Evolutionary conservation across 1,140 invertebrate species (phyloP).

Genomic region (Galendromus occidentalis): DNA sequence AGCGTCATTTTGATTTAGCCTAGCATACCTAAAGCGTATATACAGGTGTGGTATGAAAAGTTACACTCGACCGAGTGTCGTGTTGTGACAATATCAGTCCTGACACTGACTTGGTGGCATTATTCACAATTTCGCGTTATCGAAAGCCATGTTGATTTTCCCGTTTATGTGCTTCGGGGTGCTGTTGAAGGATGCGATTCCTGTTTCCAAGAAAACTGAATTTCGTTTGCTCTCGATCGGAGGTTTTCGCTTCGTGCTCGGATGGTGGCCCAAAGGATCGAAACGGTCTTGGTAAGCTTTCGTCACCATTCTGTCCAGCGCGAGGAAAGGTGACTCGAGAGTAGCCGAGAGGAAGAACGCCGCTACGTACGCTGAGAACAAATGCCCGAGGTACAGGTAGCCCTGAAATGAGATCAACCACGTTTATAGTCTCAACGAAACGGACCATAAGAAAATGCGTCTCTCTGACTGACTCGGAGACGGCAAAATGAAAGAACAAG

Average conservation of each 20-base stretch:
- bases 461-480: too few relatives aligned
- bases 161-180: not conserved
- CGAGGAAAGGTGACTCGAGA: not conserved
- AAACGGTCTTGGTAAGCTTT: not conserved
- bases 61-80: too few relatives aligned
- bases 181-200: not conserved
- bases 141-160: not conserved
- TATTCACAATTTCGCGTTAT: not conserved
- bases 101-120: not conserved
- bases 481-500: too few relatives aligned
- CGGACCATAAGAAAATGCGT: too few relatives aligned
- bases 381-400: conserved; percentile 1
- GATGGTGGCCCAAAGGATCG: not conserved
- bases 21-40: too few relatives aligned
- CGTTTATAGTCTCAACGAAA: too few relatives aligned
- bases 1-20: too few relatives aligned
- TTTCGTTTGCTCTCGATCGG: not conserved
- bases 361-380: not conserved
- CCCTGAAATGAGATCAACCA: not conserved
- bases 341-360: not conserved
- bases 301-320: not conserved
- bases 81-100: too few relatives aligned
- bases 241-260: not conserved
- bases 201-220: not conserved
- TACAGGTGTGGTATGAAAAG: too few relatives aligned